Evolutionary conservation across 2,797 vertebrate species (phyloP), one percentile per base, ranked within the genome.

Genomic region (Echiichthys vipera): DNA sequence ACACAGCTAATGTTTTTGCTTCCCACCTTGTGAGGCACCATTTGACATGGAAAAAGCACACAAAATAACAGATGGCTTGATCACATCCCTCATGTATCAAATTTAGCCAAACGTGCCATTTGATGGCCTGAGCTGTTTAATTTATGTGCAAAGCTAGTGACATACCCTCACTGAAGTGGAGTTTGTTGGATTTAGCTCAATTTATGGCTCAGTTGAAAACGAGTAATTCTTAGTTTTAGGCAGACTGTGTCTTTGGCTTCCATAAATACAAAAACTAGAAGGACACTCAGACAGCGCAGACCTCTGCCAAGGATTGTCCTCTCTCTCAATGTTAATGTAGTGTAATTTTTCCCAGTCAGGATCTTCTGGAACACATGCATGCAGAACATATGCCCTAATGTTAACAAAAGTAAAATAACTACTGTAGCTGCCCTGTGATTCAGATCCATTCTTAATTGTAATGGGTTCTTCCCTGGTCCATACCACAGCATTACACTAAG

Each of bases 11-110:
- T 17, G 17, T 63, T 63, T n/a, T 56, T 3, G 2, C 32, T 14
- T 8, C 47, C 18, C 15, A 15, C 46, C n/a, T 30, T 53, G 49
- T 63, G 55, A 73, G 50, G 63, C 43, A 36, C 13, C 46, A 62
- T 57, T 56, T 65, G 17, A 73, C 27, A 70, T n/a, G 15, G 20
- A 37, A 73, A 42, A 22, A 50, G 18, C 58, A 56, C 6, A 67
- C 22, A 65, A 56, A 80, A 78, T 6, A 74, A n/a, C 49, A 75
- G 69, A 45, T 45, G 27, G 30, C 53, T 42, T 3, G 2, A 49
- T 58, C 57, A 34, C 42, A 43, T 66, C 50, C 59, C 39, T 72
- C 17, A 50, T 13, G 34, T 22, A 27, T 82, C 27, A 1, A 1
- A 66, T 67, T 74, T 54, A 14, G 25, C 15, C 51, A 49, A 65